Base-by-base conservation (phyloP, 2,113 vertebrate species). In the Neogobius melanostomus region DNA sequence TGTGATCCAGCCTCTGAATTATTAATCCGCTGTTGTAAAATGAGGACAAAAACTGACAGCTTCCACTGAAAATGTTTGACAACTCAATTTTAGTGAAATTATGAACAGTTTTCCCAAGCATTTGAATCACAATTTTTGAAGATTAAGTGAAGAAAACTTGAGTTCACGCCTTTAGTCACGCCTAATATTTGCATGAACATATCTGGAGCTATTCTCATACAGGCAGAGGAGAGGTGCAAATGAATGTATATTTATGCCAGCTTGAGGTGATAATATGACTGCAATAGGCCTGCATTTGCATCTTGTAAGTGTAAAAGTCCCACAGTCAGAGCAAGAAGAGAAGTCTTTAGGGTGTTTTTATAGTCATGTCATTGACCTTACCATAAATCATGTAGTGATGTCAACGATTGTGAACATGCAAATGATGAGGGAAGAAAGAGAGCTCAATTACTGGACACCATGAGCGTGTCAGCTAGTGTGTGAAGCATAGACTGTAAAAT, bases 361-460 rank as follows among this genome's bases (percentile, higher is more conserved):
- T 50, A 53, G 53, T 79, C 63, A 59, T 42, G 62, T 48, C 43
- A 67, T 48, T 86, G 82, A 83, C 85, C 83, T 78, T 69, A 68
- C 66, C 28, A 87, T 84, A 82, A 87, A 85, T 89, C 77, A 82
- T 81, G 72, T 64, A 79, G 66, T n/a, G 21, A 81, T 77, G 73
- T 82, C 74, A 80, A 43, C 69, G 76, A 75, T 63, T 75, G 71
- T 70, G 82, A 68, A 84, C 63, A 81, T 85, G 79, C 75, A 85
- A 83, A 81, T 78, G 66, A 77, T 60, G 28, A 53, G 48, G 74
- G 64, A 64, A 64, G 56, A 50, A 63, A 54, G 12, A 69, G 14
- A 4, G 64, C 66, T 72, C 6, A 36, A 44, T 57, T 69, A 54
- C 52, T 11, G 17, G 10, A 11, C 17, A 28, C 5, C 28, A 36